These are phyloP conservation scores for Platycercus adscitus DNA, from an alignment of 2,113 vertebrate species.

Conservation along the genomic window DNA sequence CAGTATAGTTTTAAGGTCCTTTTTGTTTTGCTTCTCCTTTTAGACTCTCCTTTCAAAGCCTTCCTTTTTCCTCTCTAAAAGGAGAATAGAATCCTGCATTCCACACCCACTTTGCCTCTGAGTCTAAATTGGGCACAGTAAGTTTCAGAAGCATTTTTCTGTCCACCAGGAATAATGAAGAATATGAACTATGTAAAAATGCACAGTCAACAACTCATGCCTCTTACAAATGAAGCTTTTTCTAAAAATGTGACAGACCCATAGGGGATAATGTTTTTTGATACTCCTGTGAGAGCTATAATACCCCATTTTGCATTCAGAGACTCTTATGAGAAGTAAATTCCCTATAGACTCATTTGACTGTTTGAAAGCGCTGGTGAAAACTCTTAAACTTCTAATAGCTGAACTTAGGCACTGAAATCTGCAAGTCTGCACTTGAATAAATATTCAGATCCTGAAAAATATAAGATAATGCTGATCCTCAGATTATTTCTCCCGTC, in stretches of 20 bases:
- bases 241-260: conserved; percentile 19
- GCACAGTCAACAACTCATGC: conserved; percentile 14
- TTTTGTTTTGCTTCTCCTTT: not conserved
- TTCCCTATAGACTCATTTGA: conserved; percentile 27
- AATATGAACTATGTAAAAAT: conserved; percentile 12
- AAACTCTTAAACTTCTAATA: conserved; percentile 18
- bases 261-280: conserved; percentile 25
- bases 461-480: not conserved
- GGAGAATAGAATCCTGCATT: not conserved
- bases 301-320: conserved; percentile 24
- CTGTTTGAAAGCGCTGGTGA: conserved; percentile 1
- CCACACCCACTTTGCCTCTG: not conserved
- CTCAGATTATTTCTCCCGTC: not conserved
- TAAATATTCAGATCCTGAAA: not conserved
- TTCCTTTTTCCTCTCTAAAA: not conserved
- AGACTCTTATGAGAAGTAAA: conserved; percentile 12
- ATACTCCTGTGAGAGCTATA: conserved; percentile 17
- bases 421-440: conserved; percentile 1
- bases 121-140: not conserved
- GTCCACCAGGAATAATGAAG: conserved; percentile 26
- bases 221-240: not conserved
- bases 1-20: not conserved
- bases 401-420: not conserved
- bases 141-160: conserved; percentile 7
- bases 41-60: not conserved